Evolutionary conservation across 35 echinoderm and acorn worm species (phyloP), one percentile per base, ranked within the genome.

Genomic region (Diadema setosum): DNA sequence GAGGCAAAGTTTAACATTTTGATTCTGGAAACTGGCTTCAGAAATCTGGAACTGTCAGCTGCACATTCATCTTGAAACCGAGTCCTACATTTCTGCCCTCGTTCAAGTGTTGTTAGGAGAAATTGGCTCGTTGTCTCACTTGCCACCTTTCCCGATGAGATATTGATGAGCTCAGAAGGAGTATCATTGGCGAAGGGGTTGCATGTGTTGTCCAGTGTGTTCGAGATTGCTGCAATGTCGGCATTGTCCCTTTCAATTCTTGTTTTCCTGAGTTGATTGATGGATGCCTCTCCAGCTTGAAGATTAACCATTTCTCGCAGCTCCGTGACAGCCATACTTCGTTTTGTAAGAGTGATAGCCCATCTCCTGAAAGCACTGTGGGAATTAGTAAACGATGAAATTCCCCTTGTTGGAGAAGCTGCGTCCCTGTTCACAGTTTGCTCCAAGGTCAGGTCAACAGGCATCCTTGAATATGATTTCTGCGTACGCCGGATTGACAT

Each of bases 371-470:
- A 83, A 26, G 94, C 84, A 76, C 83, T 88, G 1, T 34, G 5
- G 18, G 84, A 88, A 45, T 91, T 75, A 1, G 65, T 39, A 36
- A 95, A 95, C 3, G 52, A 70, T 14, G 59, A 39, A 58, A 95
- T 91, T 12, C 93, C 93, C 67, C 55, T 91, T 88, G 74, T 95
- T 33, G 75, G 75, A 55, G 93, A 95, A 7, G 93, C 83, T 59
- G 93, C 87, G 81, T 94, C 87, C 33, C 82, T 43, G 30, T 94
- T 94, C 0, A 90, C 83, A 1, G 83, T 85, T 36, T 94, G 82
- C 58, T 94, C 87, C 2, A 94, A 33, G 11, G 87, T 75, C 70
- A 90, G 42, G 41, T 94, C 87, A 0, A 94, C 56, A 11, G 93
- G 65, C 27, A 73, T 52, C 43, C 93, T 46, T 6, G 83, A 39